Percentiles rank a stretch among this genome's conserved stretches.
Conservation (phyloP, 2,888 invertebrate species). For the Seira sanloemensis region DNA sequence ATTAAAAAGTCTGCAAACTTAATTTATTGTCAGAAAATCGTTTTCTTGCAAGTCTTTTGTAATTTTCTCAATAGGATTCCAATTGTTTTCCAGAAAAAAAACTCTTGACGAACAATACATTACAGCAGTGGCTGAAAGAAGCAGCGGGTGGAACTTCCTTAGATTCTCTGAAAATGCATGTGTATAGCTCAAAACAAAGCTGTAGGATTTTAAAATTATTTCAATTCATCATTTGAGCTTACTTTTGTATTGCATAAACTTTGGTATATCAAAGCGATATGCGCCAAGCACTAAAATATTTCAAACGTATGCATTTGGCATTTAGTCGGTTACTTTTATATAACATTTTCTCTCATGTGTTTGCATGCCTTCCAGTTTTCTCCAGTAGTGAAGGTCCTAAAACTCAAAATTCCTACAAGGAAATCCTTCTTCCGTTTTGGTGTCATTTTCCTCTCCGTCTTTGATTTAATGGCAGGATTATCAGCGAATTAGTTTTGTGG, state of each 20-base stretch:
- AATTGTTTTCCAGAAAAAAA: slow-evolving; percentile 31
- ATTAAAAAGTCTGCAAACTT: slow-evolving; percentile 52
- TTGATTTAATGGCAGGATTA: slow-evolving; percentile 51
- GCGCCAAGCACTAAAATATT: too few relatives aligned
- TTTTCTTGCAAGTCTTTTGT: neutral
- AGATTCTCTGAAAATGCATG: too few relatives aligned
- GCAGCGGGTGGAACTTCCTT: slow-evolving; percentile 22
- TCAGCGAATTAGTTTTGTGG: slow-evolving; percentile 54
- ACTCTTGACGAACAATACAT: neutral
- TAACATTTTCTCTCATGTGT: too few relatives aligned
- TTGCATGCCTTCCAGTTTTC: too few relatives aligned
- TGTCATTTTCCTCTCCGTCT: slow-evolving; percentile 39
- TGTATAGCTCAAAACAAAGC: too few relatives aligned
- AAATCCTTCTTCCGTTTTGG: slow-evolving; percentile 54
- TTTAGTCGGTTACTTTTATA: too few relatives aligned
- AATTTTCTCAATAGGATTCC: slow-evolving; percentile 25
- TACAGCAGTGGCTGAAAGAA: neutral
- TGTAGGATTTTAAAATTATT: too few relatives aligned
- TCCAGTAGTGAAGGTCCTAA: slow-evolving; percentile 30
- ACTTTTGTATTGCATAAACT: too few relatives aligned
- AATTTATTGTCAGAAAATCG: slow-evolving; percentile 54
- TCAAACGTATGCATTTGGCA: too few relatives aligned
- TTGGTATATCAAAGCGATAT: too few relatives aligned
- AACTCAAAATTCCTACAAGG: slow-evolving; percentile 38
- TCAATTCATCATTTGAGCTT: too few relatives aligned